phyloP scores from a whole-genome alignment of 2,797 vertebrate species.

The Phyllotis vaccarum region DNA sequence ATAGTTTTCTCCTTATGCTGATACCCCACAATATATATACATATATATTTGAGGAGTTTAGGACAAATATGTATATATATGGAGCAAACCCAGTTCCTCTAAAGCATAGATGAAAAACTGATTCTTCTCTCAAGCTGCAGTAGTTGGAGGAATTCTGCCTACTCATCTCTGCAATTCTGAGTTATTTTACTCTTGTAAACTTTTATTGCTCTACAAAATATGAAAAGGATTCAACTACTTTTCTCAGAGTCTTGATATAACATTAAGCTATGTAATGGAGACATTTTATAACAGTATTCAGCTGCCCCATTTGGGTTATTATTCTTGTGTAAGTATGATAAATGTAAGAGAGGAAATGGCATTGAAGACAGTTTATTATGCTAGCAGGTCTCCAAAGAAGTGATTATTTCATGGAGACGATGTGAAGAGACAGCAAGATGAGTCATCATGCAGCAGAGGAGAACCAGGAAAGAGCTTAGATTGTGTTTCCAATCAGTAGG shows the following conservation, averaged over 20 bases:
- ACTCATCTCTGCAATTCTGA: not conserved
- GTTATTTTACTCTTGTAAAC: not conserved
- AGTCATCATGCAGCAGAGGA: not conserved
- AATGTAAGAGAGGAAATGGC: not conserved
- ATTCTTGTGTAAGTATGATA: not conserved
- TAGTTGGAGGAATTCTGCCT: not conserved
- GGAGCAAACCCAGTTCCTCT: not conserved
- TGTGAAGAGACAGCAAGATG: not conserved
- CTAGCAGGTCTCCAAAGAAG: not conserved
- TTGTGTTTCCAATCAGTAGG: not conserved
- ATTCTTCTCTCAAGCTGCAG: not conserved
- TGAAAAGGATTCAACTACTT: not conserved
- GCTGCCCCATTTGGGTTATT: not conserved
- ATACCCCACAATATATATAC: too few relatives aligned
- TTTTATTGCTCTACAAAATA: not conserved
- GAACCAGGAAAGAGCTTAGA: not conserved
- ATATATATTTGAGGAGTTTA: too few relatives aligned
- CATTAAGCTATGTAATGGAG: not conserved
- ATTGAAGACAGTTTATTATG: not conserved
- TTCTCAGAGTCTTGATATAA: not conserved
- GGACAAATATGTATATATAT: too few relatives aligned
- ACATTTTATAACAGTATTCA: not conserved
- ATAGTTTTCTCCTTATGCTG: not conserved
- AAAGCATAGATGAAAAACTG: not conserved
- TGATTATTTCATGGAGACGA: not conserved